Evolutionary conservation across 2,797 vertebrate species (phyloP), one percentile per base, ranked within the genome.

Genomic region (Mastacembelus armatus): DNA sequence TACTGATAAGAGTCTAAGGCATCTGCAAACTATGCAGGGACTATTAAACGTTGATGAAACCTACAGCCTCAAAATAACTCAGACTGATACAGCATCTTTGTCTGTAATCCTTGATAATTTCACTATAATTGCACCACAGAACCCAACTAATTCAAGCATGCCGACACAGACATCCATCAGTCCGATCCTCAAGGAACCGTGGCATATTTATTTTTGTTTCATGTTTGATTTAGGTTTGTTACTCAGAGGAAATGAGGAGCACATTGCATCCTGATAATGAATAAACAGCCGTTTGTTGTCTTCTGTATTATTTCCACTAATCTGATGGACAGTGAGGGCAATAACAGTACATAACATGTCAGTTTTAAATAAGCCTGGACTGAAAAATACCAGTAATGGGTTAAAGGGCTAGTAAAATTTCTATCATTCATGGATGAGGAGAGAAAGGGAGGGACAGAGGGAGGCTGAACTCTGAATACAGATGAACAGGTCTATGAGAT

Each of bases 381-480:
- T 66, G 40, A 61, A 78, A 78, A 78, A 79, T 40, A 72, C 10
- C 57, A 66, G 56, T 22, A 32, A 56, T 7, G 19, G 55, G 60
- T 80, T 71, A 71, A 68, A 60, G 44, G 44, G 12, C 27, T 66
- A 11, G 66, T 60, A 66, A 73, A 70, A 66, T 26, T 32, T 61
- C 40, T 60, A 54, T 79, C 27, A 59, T 77, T 77, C 38, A 61
- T 52, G 61, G 80, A 67, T 48, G 62, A 66, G 50, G 19, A 24
- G 43, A 49, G 3, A 47, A n/a, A 43, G 10, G 15, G 52, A 10
- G 50, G 33, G 40, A 15, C 10, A 58, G 22, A 57, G 43, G 15
- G 10, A 60, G 36, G 60, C 55, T 68, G 62, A 70, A 72, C 76
- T 75, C 64, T 74, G 81, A 84, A 90, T 85, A 79, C 70, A 85